Base-by-base conservation (phyloP, 2,888 invertebrate genomes). In the Diachrysia chrysitis region DNA sequence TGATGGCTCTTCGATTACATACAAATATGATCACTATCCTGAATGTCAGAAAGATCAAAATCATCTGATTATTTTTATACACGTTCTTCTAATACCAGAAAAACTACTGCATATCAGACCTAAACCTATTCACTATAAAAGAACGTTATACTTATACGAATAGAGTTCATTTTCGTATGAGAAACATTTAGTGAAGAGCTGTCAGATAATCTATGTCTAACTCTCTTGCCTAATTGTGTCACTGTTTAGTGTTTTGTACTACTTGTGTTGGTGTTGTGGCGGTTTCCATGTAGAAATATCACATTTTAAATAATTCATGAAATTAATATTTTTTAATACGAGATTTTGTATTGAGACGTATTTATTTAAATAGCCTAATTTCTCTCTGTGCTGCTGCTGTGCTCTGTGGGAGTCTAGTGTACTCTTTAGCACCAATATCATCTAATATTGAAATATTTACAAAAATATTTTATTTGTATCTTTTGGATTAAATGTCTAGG, bases 151-250 rank as follows among this genome's bases (percentile, higher is more conserved):
- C 0, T 4, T n/a, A 1, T 1, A 42, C 4, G 1, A n/a, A 42
- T 42, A 42, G 1, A n/a, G 42, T 42, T 42, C 42, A n/a, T n/a
- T 6, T 42, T 42, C 6, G 42, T 6, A 42, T 42, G 42, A 42
- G 2, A n/a, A 42, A 1, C n/a, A 10, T 32, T 32, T 42, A n/a
- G n/a, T n/a, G n/a, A 42, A 42, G 42, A n/a, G 42, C 42, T 42
- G 42, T 42, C 42, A 42, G 42, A 42, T 6, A 42, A n/a, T 42
- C n/a, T 42, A 4, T 6, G 14, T 42, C 5, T n/a, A 37, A n/a
- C 76, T 82, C 73, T 87, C 89, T 90, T 90, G 91, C 90, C 89
- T 89, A 84, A 85, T 82, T 72, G 78, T 79, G 74, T 84, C 82
- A 86, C 79, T 83, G 68, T 84, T 81, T 80, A 77, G 70, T 82